Evolutionary conservation across 2,888 invertebrate genomes (phyloP).

Genomic region (Lapara coniferarum): DNA sequence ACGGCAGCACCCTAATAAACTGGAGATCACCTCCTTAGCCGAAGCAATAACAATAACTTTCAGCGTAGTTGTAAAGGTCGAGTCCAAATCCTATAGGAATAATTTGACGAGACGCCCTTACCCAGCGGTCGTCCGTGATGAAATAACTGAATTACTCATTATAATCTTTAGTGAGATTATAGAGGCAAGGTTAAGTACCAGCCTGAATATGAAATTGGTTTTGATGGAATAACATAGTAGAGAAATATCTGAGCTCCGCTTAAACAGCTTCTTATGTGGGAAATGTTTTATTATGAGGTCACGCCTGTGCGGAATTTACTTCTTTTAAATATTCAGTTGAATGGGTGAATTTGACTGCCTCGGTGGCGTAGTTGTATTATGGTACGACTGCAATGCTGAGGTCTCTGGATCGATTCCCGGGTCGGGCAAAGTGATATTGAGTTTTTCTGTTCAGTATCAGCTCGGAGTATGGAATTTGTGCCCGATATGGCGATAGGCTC

Average conservation of each 20-base stretch:
- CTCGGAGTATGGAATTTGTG: too few relatives aligned
- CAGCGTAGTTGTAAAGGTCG: constrained; percentile 37
- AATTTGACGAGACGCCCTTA: constrained; percentile 47
- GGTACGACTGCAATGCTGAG: too few relatives aligned
- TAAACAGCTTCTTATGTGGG: constrained; percentile 35
- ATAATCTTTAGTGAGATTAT: constrained; percentile 56
- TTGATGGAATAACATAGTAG: constrained; percentile 51
- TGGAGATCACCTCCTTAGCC: constrained; percentile 36
- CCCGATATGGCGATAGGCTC: too few relatives aligned
- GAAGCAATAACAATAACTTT: constrained; percentile 42
- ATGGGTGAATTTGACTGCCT: too few relatives aligned
- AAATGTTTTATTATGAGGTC: constrained; percentile 31
- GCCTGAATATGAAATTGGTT: constrained; percentile 49
- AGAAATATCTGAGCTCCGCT: constrained; percentile 44
- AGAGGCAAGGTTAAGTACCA: constrained; percentile 44
- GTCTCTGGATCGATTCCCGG: too few relatives aligned
- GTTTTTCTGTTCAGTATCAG: too few relatives aligned
- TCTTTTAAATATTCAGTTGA: constrained; percentile 13
- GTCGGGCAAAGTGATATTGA: too few relatives aligned
- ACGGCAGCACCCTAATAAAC: constrained; percentile 37
- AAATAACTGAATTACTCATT: constrained; percentile 52
- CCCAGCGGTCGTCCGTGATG: constrained; percentile 39
- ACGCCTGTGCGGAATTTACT: not conserved
- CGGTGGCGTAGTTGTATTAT: too few relatives aligned
- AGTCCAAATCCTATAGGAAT: constrained; percentile 45